Percentiles rank a stretch among this genome's conserved stretches.
phyloP scores from a whole-genome alignment of 92 coral and sea anemone species.

The Porites divaricata region DNA sequence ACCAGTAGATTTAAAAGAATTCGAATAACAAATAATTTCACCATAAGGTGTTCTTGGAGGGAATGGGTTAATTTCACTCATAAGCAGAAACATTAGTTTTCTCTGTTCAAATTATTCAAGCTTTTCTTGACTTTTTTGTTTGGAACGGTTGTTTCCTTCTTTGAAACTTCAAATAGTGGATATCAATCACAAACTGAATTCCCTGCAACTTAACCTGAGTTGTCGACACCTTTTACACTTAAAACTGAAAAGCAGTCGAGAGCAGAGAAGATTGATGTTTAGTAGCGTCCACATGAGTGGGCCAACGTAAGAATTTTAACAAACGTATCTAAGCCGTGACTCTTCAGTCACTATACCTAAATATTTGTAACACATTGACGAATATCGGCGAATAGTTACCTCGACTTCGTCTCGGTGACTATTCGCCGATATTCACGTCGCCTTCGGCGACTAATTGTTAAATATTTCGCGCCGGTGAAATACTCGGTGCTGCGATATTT shows the following conservation, averaged over 20 bases:
- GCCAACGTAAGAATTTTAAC: not conserved
- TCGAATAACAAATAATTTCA: too few relatives aligned
- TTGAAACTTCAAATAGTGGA: too few relatives aligned
- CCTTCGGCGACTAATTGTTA: too few relatives aligned
- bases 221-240: not conserved
- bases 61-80: not conserved
- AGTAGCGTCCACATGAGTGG: not conserved
- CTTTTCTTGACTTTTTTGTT: not conserved
- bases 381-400: too few relatives aligned
- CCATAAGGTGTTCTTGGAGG: too few relatives aligned
- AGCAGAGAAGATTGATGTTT: not conserved
- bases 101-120: not conserved
- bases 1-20: too few relatives aligned
- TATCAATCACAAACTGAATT: not conserved
- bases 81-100: not conserved
- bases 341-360: not conserved
- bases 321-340: not conserved
- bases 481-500: slow-evolving; percentile 36
- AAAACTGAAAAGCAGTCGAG: not conserved
- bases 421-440: too few relatives aligned
- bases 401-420: too few relatives aligned
- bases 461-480: slow-evolving; percentile 4
- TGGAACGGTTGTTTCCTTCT: not conserved
- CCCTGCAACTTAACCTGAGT: not conserved
- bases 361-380: not conserved